Conservation (phyloP, 2,888 invertebrate species). For the Pristionchus japonicus region DNA sequence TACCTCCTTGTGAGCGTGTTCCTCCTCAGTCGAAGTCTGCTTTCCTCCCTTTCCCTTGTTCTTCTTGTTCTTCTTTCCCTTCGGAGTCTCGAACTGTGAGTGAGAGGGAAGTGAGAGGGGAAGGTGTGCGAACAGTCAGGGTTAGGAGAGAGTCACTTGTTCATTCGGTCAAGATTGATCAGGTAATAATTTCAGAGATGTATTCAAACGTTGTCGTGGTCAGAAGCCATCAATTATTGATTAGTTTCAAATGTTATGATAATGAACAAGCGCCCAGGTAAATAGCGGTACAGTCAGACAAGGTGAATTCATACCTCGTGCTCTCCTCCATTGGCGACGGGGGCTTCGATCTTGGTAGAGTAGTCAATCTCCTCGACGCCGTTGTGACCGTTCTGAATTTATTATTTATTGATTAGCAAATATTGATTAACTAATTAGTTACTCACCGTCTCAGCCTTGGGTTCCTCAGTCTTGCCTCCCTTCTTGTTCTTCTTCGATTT, state of each 20-base stretch:
- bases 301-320: neutral
- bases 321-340: constrained; percentile 11
- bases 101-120: neutral
- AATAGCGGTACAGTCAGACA: no score
- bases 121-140: neutral
- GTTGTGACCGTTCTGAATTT: constrained; percentile 22
- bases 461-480: constrained; percentile 54
- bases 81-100: constrained; percentile 47
- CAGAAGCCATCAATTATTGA: neutral
- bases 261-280: neutral
- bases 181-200: neutral
- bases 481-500: constrained; percentile 63
- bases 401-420: neutral
- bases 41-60: constrained; percentile 48
- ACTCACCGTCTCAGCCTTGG: constrained; percentile 26
- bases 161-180: neutral
- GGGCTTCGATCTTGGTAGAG: neutral
- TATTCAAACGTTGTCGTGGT: neutral
- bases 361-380: constrained; percentile 33
- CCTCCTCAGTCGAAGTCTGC: constrained; percentile 50
- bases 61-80: constrained; percentile 58
- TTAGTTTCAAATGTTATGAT: no score
- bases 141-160: neutral
- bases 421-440: neutral
- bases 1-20: constrained; percentile 43